These are phyloP conservation scores for Cryptoleucopteryx plumbea DNA, from an alignment of 2,113 vertebrate species.

Conservation along the genomic window DNA sequence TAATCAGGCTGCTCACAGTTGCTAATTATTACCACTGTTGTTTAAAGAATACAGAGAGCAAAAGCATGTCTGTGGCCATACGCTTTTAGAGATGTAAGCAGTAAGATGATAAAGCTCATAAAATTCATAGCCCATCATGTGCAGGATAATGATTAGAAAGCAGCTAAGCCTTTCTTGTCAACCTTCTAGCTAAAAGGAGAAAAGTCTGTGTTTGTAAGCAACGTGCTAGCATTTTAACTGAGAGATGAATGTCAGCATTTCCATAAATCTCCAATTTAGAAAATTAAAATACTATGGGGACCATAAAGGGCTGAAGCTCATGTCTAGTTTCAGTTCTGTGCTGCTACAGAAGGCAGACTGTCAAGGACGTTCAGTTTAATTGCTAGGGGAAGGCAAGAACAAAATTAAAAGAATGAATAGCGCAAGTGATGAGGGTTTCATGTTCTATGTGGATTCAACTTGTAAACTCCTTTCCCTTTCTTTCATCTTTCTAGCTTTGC, in stretches of 20 bases:
- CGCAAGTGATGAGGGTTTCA: not conserved
- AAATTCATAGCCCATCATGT: not conserved
- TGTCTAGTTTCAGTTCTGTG: not conserved
- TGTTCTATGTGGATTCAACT: not conserved
- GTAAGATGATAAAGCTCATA: not conserved
- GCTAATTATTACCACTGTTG: slow-evolving; percentile 33
- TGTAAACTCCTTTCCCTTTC: not conserved
- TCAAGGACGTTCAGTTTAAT: slow-evolving; percentile 38
- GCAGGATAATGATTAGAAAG: slow-evolving; percentile 28
- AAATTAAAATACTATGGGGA: slow-evolving; percentile 41
- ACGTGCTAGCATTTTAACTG: not conserved
- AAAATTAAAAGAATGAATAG: slow-evolving; percentile 22
- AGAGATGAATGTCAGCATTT: slow-evolving; percentile 53
- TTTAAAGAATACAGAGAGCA: not conserved
- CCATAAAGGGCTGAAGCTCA: not conserved
- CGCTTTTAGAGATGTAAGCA: not conserved
- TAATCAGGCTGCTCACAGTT: not conserved
- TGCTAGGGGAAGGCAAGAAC: slow-evolving; percentile 8
- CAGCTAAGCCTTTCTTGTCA: slow-evolving; percentile 15
- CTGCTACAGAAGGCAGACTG: not conserved
- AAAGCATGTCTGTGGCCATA: slow-evolving; percentile 7
- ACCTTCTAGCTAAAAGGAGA: not conserved
- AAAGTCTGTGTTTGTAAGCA: slow-evolving; percentile 33
- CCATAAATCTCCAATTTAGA: slow-evolving; percentile 51
- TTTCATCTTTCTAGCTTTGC: not conserved